These are phyloP conservation scores for Globodera ellingtonae DNA, from an alignment of 1,140 invertebrate species.

Conservation along the genomic window DNA sequence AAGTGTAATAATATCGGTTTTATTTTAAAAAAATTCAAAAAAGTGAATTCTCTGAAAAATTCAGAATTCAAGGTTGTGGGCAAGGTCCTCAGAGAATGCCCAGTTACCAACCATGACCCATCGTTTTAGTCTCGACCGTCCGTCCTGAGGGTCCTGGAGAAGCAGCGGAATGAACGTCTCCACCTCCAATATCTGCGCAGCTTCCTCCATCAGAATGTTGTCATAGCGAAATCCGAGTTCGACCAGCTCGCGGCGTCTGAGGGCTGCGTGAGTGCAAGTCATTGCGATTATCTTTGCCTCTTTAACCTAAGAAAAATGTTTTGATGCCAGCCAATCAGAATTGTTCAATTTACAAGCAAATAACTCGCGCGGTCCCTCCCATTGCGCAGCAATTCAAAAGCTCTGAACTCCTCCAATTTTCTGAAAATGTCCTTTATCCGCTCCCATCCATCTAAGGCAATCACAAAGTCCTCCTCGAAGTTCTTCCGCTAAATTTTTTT, in stretches of 20 bases:
- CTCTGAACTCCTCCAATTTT: constrained; percentile 94
- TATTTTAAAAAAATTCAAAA: no score
- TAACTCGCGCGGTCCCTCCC: constrained; percentile 94
- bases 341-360: constrained; percentile 70
- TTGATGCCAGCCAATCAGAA: constrained; percentile 5
- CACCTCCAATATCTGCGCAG: constrained; percentile 97
- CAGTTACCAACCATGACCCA: constrained; percentile 87
- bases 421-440: constrained; percentile 94
- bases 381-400: constrained; percentile 89
- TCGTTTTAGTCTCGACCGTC: constrained; percentile 89
- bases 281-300: constrained; percentile 99
- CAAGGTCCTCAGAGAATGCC: no score
- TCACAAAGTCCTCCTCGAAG: constrained; percentile 84
- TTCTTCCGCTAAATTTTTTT: constrained; percentile 65
- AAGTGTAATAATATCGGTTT: no score
- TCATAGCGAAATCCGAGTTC: constrained; percentile 77
- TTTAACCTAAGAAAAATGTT: constrained; percentile 74
- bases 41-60: no score
- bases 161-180: constrained; percentile 98
- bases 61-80: no score
- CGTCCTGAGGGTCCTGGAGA: constrained; percentile 88
- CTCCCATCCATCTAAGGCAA: constrained; percentile 88
- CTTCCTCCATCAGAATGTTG: constrained; percentile 75
- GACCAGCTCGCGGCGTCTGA: constrained; percentile 92
- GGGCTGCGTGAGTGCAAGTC: constrained; percentile 98